Base-by-base conservation (phyloP, 2,797 vertebrate species). In the Gymnopithys bicolor region DNA sequence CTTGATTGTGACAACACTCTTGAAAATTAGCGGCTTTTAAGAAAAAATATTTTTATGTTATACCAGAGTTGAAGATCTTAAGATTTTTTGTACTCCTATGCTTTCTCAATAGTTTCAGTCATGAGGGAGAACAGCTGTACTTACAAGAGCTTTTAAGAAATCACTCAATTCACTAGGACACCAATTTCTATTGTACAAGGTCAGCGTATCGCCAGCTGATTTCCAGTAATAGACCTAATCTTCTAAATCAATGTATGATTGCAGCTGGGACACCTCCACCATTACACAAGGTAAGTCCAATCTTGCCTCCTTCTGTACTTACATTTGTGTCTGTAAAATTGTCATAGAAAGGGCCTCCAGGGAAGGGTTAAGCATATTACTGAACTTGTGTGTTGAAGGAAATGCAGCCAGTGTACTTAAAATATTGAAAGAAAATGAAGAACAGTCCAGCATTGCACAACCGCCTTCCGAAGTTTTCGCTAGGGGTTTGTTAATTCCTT, bases 151-250 rank as follows among this genome's bases (percentile, higher is more conserved):
- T 94, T 92, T 90, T 80, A 87, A 67, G 68, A 84, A 89, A 90
- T 16, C 46, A 87, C 69, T 68, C 30, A 83, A 94, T 94, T 89
- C 87, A 75, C 60, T 62, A 64, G 78, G 60, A 83, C 64, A 58
- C 52, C 10, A 0, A 64, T 83, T 94, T n/a, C 64, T 92, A n/a
- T 80, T 93, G 64, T 45, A 89, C 53, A 37, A 64, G 78, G 79
- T 92, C 89, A 96, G 81, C 68, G 5, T 30, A 39, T 87, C 67
- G 91, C 70, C 78, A 92, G 84, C 49, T 35, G 37, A 89, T 89
- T 94, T 89, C 49, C 86, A 82, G 90, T 86, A 95, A 93, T 12
- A 87, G 70, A 92, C 35, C 70, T 87, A 74, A 92, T 95, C 58
- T 89, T 93, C 84, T 67, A 75, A 85, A 88, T 78, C 69, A 85